phyloP scores from a whole-genome alignment of 2,797 vertebrate genomes.

The Kryptopterus vitreolus region DNA sequence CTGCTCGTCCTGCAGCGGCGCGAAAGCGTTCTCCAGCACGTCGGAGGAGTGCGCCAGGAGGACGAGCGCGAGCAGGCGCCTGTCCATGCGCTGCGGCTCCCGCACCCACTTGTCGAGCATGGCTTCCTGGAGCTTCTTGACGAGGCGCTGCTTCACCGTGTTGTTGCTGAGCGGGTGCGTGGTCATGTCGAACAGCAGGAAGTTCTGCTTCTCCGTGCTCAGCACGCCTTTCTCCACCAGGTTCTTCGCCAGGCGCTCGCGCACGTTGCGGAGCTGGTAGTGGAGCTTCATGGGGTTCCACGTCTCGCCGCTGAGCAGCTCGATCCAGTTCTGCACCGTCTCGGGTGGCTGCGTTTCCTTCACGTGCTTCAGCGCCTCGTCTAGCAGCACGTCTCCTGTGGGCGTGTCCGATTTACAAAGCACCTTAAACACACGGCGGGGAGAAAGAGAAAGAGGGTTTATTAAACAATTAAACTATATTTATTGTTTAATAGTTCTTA shows the following conservation, averaged over 20 bases:
- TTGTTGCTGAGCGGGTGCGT: slow-evolving; percentile 95
- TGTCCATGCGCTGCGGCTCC: slow-evolving; percentile 96
- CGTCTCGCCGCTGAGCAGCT: slow-evolving; percentile 95
- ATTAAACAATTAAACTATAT: too few relatives aligned
- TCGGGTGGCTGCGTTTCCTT: slow-evolving; percentile 94
- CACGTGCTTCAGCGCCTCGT: slow-evolving; percentile 94
- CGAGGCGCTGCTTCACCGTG: slow-evolving; percentile 92
- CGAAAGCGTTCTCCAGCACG: slow-evolving; percentile 96
- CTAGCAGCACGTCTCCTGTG: slow-evolving; percentile 91
- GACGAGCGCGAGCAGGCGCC: slow-evolving; percentile 88
- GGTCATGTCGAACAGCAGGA: slow-evolving; percentile 98
- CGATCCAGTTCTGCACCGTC: slow-evolving; percentile 96
- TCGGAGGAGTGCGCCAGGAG: slow-evolving; percentile 95
- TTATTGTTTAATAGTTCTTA: not conserved
- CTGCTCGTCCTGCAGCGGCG: slow-evolving; percentile 94
- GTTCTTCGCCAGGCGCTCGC: slow-evolving; percentile 94
- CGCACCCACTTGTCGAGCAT: slow-evolving; percentile 97
- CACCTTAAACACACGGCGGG: slow-evolving; percentile 74
- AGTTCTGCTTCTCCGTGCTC: slow-evolving; percentile 99
- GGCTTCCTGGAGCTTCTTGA: slow-evolving; percentile 94
- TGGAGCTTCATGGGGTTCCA: slow-evolving; percentile 97
- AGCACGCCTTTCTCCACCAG: slow-evolving; percentile 96
- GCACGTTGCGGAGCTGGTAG: slow-evolving; percentile 92
- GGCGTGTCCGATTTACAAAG: slow-evolving; percentile 93
- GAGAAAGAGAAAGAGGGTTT: too few relatives aligned